Conservation (phyloP, 1,140 invertebrate genomes). For the Dinothrombium tinctorium region DNA sequence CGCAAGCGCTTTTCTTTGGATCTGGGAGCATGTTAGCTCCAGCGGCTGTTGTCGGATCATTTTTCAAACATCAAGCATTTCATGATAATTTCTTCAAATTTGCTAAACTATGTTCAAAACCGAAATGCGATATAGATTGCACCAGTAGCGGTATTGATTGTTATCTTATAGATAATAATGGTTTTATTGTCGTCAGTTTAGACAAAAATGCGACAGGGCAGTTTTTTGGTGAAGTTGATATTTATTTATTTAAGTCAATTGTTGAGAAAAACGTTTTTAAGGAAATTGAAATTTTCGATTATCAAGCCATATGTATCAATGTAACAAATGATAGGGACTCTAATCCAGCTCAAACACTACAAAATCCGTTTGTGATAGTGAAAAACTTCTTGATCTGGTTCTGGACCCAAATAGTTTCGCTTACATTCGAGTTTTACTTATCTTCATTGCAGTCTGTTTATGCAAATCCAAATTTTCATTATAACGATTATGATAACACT, state of each 20-base stretch:
- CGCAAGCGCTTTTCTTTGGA: constrained; percentile 68
- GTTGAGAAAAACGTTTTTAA: constrained; percentile 71
- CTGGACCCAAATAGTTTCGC: constrained; percentile 1
- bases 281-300: constrained; percentile 57
- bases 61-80: constrained; percentile 17
- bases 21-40: constrained; percentile 48
- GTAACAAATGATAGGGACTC: constrained; percentile 25
- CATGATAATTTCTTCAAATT: constrained; percentile 18
- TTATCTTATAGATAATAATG: constrained; percentile 74
- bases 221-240: constrained; percentile 79
- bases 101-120: constrained; percentile 14
- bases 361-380: constrained; percentile 15
- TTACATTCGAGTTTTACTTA: background rate
- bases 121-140: constrained; percentile 11
- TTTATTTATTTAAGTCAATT: constrained; percentile 73
- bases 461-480: no score
- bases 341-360: constrained; percentile 20
- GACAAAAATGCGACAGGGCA: constrained; percentile 16
- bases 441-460: no score
- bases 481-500: background rate
- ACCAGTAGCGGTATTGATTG: constrained; percentile 50
- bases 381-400: constrained; percentile 11
- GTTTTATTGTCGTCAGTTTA: no score
- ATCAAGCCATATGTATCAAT: constrained; percentile 61
- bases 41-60: constrained; percentile 55